These are phyloP conservation scores for Scaptomyza pallida DNA, from an alignment of 1,140 invertebrate species.

Conservation along the genomic window DNA sequence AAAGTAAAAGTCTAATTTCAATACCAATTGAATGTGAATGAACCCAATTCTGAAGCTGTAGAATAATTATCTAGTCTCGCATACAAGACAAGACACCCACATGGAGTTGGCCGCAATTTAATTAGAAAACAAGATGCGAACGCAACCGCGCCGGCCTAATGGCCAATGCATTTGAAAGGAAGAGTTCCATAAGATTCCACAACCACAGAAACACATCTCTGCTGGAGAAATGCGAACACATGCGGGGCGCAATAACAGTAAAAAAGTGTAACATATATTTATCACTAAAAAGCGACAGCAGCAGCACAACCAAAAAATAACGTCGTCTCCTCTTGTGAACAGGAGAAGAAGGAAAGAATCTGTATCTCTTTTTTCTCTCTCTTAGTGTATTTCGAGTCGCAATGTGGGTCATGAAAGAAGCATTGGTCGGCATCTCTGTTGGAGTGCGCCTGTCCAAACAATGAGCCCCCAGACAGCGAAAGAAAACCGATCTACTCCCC, in stretches of 20 bases:
- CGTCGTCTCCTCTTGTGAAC: slow-evolving; percentile 14
- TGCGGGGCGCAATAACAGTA: slow-evolving; percentile 53
- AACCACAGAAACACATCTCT: background rate
- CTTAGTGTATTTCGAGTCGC: background rate
- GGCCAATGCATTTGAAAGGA: slow-evolving; percentile 53
- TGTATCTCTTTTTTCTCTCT: slow-evolving; percentile 8
- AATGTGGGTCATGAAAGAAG: slow-evolving; percentile 50
- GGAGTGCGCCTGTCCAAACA: slow-evolving; percentile 54
- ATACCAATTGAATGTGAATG: slow-evolving; percentile 4
- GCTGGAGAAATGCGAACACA: slow-evolving; percentile 40
- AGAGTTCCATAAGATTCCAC: slow-evolving; percentile 20
- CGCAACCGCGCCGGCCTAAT: slow-evolving; percentile 44
- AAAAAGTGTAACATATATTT: slow-evolving; percentile 60
- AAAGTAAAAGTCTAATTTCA: slow-evolving; percentile 47
- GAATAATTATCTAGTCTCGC: slow-evolving; percentile 40
- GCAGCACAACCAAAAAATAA: slow-evolving; percentile 36
- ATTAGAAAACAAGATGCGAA: slow-evolving; percentile 49
- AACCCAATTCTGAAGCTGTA: slow-evolving; percentile 33
- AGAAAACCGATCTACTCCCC: slow-evolving; percentile 14
- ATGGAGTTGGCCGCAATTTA: slow-evolving; percentile 50
- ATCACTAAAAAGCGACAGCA: slow-evolving; percentile 55
- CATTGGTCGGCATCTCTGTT: slow-evolving; percentile 38
- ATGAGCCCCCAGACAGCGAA: slow-evolving; percentile 33
- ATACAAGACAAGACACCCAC: slow-evolving; percentile 36
- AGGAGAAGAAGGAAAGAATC: background rate